Evolutionary conservation across 1,140 invertebrate species (phyloP).

Genomic region (Acyrthosiphon pisum): DNA sequence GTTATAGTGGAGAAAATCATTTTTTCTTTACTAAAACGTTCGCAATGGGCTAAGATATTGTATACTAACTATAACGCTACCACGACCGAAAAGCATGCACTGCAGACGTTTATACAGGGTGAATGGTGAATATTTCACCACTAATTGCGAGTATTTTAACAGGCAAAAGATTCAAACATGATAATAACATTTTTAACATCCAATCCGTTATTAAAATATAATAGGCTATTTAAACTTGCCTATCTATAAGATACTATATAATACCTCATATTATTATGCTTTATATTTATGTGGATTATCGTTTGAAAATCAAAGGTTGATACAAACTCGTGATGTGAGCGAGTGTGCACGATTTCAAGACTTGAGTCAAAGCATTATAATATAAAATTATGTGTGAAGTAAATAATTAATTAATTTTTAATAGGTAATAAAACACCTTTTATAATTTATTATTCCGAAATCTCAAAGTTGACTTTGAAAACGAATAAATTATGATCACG

Average conservation of each 20-base stretch:
- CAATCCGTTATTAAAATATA: background rate
- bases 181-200: background rate
- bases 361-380: too few species aligned
- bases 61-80: background rate
- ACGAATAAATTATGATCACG: background rate
- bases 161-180: background rate
- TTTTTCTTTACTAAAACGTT: background rate
- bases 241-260: background rate
- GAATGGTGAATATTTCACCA: background rate
- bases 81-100: background rate
- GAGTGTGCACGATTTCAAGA: too few species aligned
- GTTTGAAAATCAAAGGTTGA: background rate
- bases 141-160: background rate
- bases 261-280: background rate
- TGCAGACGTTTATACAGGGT: background rate
- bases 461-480: background rate
- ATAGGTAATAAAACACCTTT: background rate
- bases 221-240: background rate
- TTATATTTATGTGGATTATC: background rate
- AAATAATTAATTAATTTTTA: background rate
- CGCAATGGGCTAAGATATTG: background rate
- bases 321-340: background rate
- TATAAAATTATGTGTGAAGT: too few species aligned
- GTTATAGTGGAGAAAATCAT: background rate
- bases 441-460: background rate